A percentile compares a stretch with the other conserved stretches of the same genome.
These are phyloP conservation scores for Agrilus biguttatus DNA, from an alignment of 2,888 invertebrate species.

Conservation along the genomic window DNA sequence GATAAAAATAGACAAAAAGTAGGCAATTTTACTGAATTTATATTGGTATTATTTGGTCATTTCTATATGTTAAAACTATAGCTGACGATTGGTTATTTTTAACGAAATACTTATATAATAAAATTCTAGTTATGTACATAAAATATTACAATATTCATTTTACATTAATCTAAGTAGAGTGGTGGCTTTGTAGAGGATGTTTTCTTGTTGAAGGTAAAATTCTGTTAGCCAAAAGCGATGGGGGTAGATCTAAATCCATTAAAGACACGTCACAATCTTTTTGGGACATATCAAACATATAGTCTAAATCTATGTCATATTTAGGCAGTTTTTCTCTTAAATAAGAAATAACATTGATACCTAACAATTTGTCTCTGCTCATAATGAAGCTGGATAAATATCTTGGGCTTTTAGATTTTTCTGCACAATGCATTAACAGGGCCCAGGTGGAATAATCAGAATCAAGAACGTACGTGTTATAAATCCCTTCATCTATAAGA, in stretches of 20 bases:
- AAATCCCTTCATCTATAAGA: constrained; percentile 66
- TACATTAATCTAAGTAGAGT: constrained; percentile 10
- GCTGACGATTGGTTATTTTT: too few species aligned
- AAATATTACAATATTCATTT: too few species aligned
- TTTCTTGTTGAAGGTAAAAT: constrained; percentile 20
- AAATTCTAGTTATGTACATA: too few species aligned
- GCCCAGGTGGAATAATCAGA: constrained; percentile 76
- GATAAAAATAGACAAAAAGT: too few species aligned
- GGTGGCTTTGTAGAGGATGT: constrained; percentile 34
- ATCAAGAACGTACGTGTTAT: constrained; percentile 76
- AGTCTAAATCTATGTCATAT: constrained; percentile 74
- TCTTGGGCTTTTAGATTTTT: constrained; percentile 60
- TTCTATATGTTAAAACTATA: too few species aligned
- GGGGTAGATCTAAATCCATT: constrained; percentile 23
- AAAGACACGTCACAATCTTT: constrained; percentile 41
- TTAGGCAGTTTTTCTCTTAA: constrained; percentile 62
- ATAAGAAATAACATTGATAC: constrained; percentile 57
- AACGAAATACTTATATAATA: too few species aligned
- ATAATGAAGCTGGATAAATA: constrained; percentile 74
- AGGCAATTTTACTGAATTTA: too few species aligned
- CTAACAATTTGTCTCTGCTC: constrained; percentile 45
- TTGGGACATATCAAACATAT: constrained; percentile 72
- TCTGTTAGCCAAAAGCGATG: constrained; percentile 19
- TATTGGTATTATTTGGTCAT: too few species aligned
- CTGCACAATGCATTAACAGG: constrained; percentile 72